A percentile compares a stretch with the other conserved stretches of the same genome.
phyloP scores from a whole-genome alignment of 2,113 vertebrate species.

The Spizaetus ornatus region DNA sequence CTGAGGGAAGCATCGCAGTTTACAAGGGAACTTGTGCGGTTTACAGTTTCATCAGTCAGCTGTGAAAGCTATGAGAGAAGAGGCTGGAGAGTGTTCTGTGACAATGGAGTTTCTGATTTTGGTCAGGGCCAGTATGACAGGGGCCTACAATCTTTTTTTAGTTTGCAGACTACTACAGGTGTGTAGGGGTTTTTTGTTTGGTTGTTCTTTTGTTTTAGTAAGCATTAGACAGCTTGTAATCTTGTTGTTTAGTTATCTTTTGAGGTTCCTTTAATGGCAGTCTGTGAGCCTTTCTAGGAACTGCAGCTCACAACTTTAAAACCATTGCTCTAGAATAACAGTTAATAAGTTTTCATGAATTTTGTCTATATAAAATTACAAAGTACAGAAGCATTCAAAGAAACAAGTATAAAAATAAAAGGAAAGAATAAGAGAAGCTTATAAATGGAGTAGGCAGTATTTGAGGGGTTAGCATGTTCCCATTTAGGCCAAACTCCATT shows the following conservation, averaged over 20 bases:
- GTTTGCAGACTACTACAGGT: neutral
- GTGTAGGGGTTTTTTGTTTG: neutral
- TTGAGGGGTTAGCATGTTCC: neutral
- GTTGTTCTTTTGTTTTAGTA: neutral
- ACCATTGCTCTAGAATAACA: neutral
- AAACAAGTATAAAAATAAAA: neutral
- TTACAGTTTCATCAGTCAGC: neutral
- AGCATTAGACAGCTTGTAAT: neutral
- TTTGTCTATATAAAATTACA: neutral
- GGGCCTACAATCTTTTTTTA: neutral
- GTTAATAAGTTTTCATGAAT: neutral
- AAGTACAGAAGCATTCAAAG: neutral
- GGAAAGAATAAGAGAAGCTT: neutral
- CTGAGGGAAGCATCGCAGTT: fast-evolving
- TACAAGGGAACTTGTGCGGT: neutral
- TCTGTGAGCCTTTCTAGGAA: neutral
- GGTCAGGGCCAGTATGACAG: neutral
- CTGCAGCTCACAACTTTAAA: neutral
- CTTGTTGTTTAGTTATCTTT: neutral
- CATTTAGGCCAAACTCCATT: neutral
- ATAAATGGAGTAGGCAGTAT: neutral
- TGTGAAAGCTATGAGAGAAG: neutral
- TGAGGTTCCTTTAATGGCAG: neutral
- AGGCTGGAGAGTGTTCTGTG: neutral
- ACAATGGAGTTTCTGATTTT: neutral